Evolutionary conservation across 2,888 invertebrate genomes (phyloP), one percentile per base, ranked within the genome.

Genomic region (Melieria crassipennis): DNA sequence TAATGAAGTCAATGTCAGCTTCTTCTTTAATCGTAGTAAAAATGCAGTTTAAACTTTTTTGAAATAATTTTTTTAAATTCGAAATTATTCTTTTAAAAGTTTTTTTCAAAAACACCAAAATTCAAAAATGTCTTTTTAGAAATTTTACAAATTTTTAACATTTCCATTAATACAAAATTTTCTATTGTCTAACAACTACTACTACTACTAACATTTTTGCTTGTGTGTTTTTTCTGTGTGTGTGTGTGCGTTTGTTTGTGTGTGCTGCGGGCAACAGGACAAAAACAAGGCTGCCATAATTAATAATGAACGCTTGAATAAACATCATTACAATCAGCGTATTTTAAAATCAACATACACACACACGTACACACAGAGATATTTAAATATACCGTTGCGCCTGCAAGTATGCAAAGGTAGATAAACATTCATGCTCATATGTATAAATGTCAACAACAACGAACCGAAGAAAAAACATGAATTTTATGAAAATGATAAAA

Each of bases 231-330:
- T 7, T 4, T 1, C 13, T 4, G 52, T 4, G 52, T 52, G 52
- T 52, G 13, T 52, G n/a, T 52, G 11, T 52, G 7, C 30, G 30
- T 30, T 1, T 30, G 30, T 30, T 30, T 30, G 1, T 30, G 30
- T 30, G 3, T 30, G 30, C 30, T 30, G 30, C 30, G 30, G 30
- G 30, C 30, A 30, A 30, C 30, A 30, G 30, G 11, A 52, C 52
- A 52, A 52, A 13, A 50, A 50, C 7, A 52, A 11, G 13, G 13
- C 52, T 7, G 52, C 11, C 11, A 52, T 52, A 52, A 52, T 9
- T 52, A 52, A 52, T 52, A 52, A 52, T 52, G 52, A 52, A 52
- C 13, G 52, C 52, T 52, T 52, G 13, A 11, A 52, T 13, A 52
- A 52, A 52, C 13, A 52, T 13, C 52, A 52, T 52, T 52, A 52